Percentiles rank a stretch among this genome's conserved stretches.
Conservation (phyloP, 2,888 invertebrate species). For the Drosophila subsilvestris region DNA sequence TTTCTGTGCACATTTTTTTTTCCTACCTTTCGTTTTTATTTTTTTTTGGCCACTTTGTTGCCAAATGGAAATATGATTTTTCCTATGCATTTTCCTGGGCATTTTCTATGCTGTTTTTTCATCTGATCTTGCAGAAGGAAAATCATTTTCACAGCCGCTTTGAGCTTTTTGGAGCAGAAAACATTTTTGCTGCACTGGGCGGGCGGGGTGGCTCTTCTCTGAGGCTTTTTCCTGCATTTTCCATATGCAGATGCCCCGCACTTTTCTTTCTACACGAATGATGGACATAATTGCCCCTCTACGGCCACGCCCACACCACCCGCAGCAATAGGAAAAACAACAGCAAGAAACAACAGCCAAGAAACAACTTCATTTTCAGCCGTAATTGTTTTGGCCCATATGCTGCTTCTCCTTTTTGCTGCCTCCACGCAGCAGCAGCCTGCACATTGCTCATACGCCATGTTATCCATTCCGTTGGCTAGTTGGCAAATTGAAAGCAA, state of each 20-base stretch:
- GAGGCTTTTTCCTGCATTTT: constrained; percentile 54
- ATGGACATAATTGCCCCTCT: constrained; percentile 72
- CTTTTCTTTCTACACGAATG: constrained; percentile 73
- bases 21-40: constrained; percentile 71
- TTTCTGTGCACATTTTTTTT: constrained; percentile 5
- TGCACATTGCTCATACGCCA: constrained; percentile 72
- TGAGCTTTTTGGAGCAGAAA: constrained; percentile 81
- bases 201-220: constrained; percentile 19
- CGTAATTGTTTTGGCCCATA: constrained; percentile 79
- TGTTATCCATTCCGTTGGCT: constrained; percentile 49
- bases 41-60: constrained; percentile 44
- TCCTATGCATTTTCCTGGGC: constrained; percentile 13
- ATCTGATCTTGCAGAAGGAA: constrained; percentile 29
- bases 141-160: constrained; percentile 68
- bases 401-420: constrained; percentile 34
- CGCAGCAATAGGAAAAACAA: constrained; percentile 32
- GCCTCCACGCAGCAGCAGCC: constrained; percentile 14
- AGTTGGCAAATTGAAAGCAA: constrained; percentile 71
- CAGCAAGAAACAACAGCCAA: constrained; percentile 25
- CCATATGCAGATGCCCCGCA: constrained; percentile 66
- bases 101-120: neutral
- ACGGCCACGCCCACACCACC: constrained; percentile 61
- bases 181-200: constrained; percentile 26
- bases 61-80: constrained; percentile 14
- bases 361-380: constrained; percentile 64